These are phyloP conservation scores for Synergus itoensis DNA, from an alignment of 2,888 invertebrate genomes.

Conservation along the genomic window DNA sequence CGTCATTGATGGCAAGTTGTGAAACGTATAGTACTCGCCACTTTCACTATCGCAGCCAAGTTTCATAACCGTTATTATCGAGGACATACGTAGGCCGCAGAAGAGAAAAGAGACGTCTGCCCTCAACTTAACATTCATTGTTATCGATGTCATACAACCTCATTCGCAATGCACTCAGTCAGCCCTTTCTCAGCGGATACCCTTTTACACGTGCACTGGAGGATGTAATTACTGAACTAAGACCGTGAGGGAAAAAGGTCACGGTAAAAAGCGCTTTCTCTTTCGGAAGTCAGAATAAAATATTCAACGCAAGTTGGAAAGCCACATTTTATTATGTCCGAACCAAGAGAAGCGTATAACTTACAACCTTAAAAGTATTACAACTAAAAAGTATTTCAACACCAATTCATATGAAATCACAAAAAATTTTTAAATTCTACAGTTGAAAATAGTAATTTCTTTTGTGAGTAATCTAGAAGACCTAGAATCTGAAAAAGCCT, in stretches of 20 bases:
- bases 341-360: not conserved
- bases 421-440: too few species aligned
- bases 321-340: not conserved
- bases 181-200: conserved; percentile 30
- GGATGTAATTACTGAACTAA: conserved; percentile 33
- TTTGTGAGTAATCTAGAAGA: not conserved
- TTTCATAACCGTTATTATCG: conserved; percentile 78
- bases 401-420: too few species aligned
- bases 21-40: conserved; percentile 72
- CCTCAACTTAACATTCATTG: conserved; percentile 55
- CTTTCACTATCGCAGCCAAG: conserved; percentile 77
- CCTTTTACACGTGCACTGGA: conserved; percentile 20
- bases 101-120: conserved; percentile 59
- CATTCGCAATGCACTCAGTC: conserved; percentile 27
- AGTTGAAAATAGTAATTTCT: not conserved
- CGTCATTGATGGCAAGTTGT: conserved; percentile 66
- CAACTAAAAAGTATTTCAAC: not conserved
- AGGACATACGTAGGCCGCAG: conserved; percentile 73
- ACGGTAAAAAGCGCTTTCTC: conserved; percentile 40
- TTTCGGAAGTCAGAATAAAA: conserved; percentile 30
- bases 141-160: conserved; percentile 46
- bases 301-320: conserved; percentile 14
- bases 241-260: conserved; percentile 34
- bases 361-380: not conserved
- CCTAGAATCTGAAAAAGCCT: not conserved